Conservation (phyloP, 2,797 vertebrate genomes). For the Heliangelus exortis region DNA sequence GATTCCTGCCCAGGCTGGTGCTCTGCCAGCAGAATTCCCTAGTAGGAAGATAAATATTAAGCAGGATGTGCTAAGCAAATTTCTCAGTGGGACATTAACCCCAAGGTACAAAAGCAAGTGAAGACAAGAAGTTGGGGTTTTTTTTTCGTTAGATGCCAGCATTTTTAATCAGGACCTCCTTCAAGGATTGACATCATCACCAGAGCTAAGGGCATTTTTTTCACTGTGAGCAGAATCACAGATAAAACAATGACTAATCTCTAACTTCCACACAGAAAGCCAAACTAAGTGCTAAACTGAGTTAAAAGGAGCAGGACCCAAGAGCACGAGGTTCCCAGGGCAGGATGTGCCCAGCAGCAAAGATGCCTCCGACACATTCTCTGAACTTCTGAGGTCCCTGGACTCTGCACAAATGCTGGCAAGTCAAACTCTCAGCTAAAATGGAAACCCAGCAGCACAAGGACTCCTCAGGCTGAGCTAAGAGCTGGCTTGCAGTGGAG, state of each 20-base stretch:
- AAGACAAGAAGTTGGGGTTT: neutral
- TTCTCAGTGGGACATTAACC: neutral
- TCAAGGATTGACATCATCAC: neutral
- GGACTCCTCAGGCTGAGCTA: neutral
- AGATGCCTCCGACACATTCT: fast-evolving
- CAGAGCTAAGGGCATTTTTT: neutral
- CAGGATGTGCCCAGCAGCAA: neutral
- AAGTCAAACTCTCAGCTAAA: neutral
- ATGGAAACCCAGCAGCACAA: neutral
- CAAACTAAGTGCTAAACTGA: neutral
- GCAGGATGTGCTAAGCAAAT: neutral
- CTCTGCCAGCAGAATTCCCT: neutral
- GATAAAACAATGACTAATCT: neutral
- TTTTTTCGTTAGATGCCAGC: neutral
- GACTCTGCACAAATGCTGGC: neutral
- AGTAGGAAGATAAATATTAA: neutral
- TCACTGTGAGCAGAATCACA: neutral
- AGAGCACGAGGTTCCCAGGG: neutral
- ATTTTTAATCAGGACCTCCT: neutral
- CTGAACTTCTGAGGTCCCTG: neutral
- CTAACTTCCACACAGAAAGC: neutral
- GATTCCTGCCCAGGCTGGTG: neutral
- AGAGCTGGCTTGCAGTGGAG: neutral
- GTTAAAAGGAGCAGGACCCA: neutral
- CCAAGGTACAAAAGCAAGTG: neutral